phyloP scores from a whole-genome alignment of 2,797 vertebrate genomes.

The Benthosema pterotum region DNA sequence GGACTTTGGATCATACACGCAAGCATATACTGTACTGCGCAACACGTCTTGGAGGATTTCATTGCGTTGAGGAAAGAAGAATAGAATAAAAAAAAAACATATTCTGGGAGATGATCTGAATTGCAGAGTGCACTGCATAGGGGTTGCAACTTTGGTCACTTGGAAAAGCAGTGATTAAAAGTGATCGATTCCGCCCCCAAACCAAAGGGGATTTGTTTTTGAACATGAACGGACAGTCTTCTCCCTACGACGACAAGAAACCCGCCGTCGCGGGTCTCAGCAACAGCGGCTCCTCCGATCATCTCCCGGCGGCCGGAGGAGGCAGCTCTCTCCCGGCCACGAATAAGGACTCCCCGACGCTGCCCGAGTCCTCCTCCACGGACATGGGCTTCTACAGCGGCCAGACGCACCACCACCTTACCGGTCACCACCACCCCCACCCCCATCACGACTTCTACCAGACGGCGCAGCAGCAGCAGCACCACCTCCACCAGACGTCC shows the following conservation, averaged over 20 bases:
- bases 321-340: slow-evolving; percentile 82
- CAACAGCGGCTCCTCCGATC: slow-evolving; percentile 52
- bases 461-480: slow-evolving; percentile 77
- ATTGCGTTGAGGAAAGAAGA: not conserved
- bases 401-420: slow-evolving; percentile 56
- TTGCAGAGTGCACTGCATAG: too few relatives aligned
- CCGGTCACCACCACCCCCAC: slow-evolving; percentile 51
- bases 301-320: slow-evolving; percentile 75
- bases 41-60: slow-evolving; percentile 46
- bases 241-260: slow-evolving; percentile 88
- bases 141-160: too few relatives aligned
- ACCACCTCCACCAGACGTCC: slow-evolving; percentile 86
- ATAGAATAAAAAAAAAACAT: not conserved
- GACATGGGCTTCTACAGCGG: slow-evolving; percentile 90
- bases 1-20: slow-evolving; percentile 47
- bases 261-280: slow-evolving; percentile 80
- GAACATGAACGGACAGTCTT: slow-evolving; percentile 70
- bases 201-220: not conserved
- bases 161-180: too few relatives aligned
- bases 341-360: slow-evolving; percentile 87
- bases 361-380: slow-evolving; percentile 87
- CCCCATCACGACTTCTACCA: slow-evolving; percentile 87
- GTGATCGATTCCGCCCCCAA: too few relatives aligned
- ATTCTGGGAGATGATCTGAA: too few relatives aligned
- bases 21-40: slow-evolving; percentile 26